Base-by-base conservation (phyloP, 2,113 vertebrate species). In the Microcebus griseorufus region DNA sequence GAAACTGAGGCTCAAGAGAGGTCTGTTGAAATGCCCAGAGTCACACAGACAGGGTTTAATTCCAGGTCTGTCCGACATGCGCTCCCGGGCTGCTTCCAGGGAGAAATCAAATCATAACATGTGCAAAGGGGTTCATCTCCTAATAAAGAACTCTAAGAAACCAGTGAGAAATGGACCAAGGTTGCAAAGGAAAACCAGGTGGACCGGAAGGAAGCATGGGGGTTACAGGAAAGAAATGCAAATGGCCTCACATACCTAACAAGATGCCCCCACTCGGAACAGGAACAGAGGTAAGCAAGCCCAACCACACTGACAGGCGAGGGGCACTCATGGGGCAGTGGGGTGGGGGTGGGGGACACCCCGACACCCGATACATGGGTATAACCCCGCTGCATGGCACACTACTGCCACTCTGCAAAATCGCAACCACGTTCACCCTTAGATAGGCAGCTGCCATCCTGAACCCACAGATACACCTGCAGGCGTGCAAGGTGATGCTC, bases 1-100 rank as follows among this genome's bases (percentile, higher is more conserved):
- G 72, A 83, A 51, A 51, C 20, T 75, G 27, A 53, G 86, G 69
- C 69, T 84, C 93, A 76, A 83, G 37, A 76, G 55, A 84, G n/a
- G 20, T 70, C 42, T 17, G 29, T 22, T 18, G 29, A 39, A 27
- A 25, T 17, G 37, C 37, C 76, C 23, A 2, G 75, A 17, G 45
- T 73, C 42, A 37, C 65, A n/a, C 8, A 39, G 32, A 32, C 1
- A 51, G 37, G n/a, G 51, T n/a, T 62, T 0, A 13, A 27, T 51
- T 16, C 51, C 32, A 39, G 13, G 51, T 81, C 83, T 83, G 84
- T 32, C 48, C 53, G 2, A 22, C 18, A 29, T 16, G 60, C 14
- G 76, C 25, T 67, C 69, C 14, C 5, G 53, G 29, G 75, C 29
- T 17, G 10, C n/a, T 55, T 45, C 60, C 88, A 42, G 25, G 37